Evolutionary conservation across 2,797 vertebrate species (phyloP).

Genomic region (Bradypodion ventrale): DNA sequence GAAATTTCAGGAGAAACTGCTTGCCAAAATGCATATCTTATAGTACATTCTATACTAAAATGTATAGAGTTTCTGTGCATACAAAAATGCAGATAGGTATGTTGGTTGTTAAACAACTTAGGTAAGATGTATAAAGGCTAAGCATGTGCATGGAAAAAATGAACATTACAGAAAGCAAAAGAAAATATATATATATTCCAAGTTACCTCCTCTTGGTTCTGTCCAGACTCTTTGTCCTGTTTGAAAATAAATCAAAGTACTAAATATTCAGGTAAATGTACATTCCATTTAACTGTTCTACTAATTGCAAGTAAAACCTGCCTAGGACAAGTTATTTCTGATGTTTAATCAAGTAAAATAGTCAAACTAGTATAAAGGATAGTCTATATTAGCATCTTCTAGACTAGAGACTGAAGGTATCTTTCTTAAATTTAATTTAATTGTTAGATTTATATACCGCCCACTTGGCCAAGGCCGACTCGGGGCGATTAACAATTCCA

Average conservation of each 20-base stretch:
- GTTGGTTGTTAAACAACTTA: background rate
- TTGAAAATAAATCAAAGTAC: conserved; percentile 45
- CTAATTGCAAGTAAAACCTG: background rate
- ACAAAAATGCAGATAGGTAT: background rate
- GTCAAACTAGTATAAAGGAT: background rate
- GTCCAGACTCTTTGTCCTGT: conserved; percentile 71
- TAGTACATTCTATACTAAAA: too few species aligned
- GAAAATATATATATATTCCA: background rate
- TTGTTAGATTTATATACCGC: too few species aligned
- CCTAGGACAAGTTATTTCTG: background rate
- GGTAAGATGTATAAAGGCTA: too few species aligned
- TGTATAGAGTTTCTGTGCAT: background rate
- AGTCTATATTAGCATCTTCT: background rate
- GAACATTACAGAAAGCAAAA: background rate
- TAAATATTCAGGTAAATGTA: conserved; percentile 11
- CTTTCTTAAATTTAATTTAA: background rate
- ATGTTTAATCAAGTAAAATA: background rate
- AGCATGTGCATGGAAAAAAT: background rate
- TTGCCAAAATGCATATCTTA: background rate
- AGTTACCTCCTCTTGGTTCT: conserved; percentile 76
- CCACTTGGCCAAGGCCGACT: too few species aligned
- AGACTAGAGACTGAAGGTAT: background rate
- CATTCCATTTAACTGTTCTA: background rate
- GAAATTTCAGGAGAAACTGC: background rate
- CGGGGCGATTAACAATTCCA: too few species aligned